Evolutionary conservation across 2,797 vertebrate genomes (phyloP), one percentile per base, ranked within the genome.

Genomic region (Typhlichthys subterraneus): DNA sequence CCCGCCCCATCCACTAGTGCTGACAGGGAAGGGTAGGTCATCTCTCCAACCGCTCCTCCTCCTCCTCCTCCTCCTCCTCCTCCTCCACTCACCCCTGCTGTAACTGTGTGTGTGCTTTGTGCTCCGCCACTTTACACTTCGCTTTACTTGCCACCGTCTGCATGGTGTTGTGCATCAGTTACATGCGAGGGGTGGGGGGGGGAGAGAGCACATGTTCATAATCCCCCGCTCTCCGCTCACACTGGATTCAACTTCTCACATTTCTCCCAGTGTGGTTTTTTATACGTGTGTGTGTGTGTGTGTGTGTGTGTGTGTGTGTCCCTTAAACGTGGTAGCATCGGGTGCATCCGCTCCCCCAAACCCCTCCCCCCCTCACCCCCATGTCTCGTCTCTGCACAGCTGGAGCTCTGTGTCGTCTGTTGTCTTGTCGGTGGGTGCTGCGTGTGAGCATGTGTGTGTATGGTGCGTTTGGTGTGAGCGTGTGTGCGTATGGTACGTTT

Each of bases 21-120:
- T 98, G 96, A 98, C 96, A 97, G 98, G 96, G 98, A 99, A 96
- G 96, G 98, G 98, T 99, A 99, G 96, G 98, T 99, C 95, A 96
- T 97, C 95, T 88, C 87, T 87, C 87, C 86, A 88, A 88, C 75
- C 87, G 85, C 82, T 85, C 79, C 86, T 81, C 82, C 79, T 81
- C 85, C 72, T 94, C 94, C 93, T 7, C n/a, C n/a, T n/a, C n/a
- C 47, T 3, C 49, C 81, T 78, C 87, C 86, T 86, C 87, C 86
- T 86, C 75, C 86, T 80, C 81, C 75, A 85, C 72, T 76, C 83
- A 64, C 81, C 29, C 49, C 66, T 84, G 57, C 83, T 87, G 58
- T 87, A 85, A 85, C 75, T 85, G 91, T 96, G 90, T 96, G 94
- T 96, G 93, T 96, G 95, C 95, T 96, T 94, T 70, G 54, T 86